Evolutionary conservation across 2,113 vertebrate genomes (phyloP).

Genomic region (Callipepla californica): DNA sequence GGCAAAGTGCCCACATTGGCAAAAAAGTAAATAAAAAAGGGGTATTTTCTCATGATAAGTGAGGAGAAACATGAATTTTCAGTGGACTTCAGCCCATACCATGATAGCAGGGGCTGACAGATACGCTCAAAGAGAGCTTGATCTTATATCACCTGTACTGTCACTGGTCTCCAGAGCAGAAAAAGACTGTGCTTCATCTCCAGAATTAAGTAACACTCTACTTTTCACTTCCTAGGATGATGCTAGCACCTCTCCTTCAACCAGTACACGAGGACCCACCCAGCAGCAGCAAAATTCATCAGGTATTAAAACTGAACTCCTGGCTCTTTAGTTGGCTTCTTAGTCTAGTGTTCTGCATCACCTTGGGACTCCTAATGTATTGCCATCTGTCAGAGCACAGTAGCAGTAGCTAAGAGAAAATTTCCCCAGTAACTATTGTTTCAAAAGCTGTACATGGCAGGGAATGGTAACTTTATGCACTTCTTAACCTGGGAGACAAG

Average conservation of each 20-base stretch:
- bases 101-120: not conserved
- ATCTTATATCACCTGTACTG: not conserved
- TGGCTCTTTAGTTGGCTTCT: not conserved
- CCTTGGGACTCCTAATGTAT: not conserved
- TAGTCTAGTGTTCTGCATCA: not conserved
- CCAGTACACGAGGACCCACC: constrained; percentile 83
- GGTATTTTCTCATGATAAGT: not conserved
- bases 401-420: not conserved
- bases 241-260: constrained; percentile 87
- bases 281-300: constrained; percentile 91
- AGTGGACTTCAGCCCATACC: not conserved
- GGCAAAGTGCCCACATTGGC: not conserved
- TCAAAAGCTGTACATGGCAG: not conserved
- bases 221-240: constrained; percentile 85
- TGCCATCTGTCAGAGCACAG: not conserved
- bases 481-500: not conserved
- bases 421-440: not conserved
- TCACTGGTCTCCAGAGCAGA: not conserved
- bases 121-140: not conserved
- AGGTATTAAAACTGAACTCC: constrained; percentile 71
- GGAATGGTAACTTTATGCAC: not conserved
- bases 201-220: not conserved
- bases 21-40: not conserved
- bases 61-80: not conserved
- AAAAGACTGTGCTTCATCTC: not conserved